Base-by-base conservation (phyloP, 2,113 vertebrate genomes). In the Caloenas nicobarica region DNA sequence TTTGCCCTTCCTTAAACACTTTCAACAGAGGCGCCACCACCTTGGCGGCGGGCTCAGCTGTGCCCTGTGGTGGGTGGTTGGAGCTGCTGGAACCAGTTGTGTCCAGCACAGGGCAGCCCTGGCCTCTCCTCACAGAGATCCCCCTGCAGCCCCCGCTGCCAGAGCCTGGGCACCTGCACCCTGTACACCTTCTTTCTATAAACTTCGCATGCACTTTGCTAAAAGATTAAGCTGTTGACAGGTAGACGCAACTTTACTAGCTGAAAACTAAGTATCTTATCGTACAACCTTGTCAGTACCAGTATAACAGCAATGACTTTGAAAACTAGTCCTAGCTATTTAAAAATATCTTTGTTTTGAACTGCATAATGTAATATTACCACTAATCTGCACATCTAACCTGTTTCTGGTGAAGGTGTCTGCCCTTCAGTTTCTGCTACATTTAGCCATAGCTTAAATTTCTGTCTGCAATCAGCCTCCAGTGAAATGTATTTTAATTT, bases 21-120 rank as follows among this genome's bases (percentile, higher is more conserved):
- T 53, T 46, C 7, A 13, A 4, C 19, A 0, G 2, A 73, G 53
- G 17, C 2, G 0, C 7, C 36, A 5, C 16, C 36, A n/a, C 33
- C 4, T 2, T 46, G 44, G 7, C 17, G 19, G 44, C 7, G 44
- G 44, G 44, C 44, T 46, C 44, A 46, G 44, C 18, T 46, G 44
- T 46, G 44, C 44, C 44, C 44, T 46, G 44, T 9, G 18, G 44
- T 46, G 18, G 44, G 44, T 46, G 44, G 44, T 18, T 46, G 44
- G 44, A 46, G 44, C 18, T 9, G 10, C 44, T 46, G 44, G 44
- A 46, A 46, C 44, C 9, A 9, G 44, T 18, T 46, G 44, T 46
- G 44, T 46, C 44, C 44, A 19, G 18, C 18, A 46, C 8, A 9
- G 44, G 18, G 18, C 18, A 46, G 44, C 44, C 44, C 18, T 13